Conservation (phyloP, 2,113 vertebrate genomes). For the Lagopus muta region DNA sequence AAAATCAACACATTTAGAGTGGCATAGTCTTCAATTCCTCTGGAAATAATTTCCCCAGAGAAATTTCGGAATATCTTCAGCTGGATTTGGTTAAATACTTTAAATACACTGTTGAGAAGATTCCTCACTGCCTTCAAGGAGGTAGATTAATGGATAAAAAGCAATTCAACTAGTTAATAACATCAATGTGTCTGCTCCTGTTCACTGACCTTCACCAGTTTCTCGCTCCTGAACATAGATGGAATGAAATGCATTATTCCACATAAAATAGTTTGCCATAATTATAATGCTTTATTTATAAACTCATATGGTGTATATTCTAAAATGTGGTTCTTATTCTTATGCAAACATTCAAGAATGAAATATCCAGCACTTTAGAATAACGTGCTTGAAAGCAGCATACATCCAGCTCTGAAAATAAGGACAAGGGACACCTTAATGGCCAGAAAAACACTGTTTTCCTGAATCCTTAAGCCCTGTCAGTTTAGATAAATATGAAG, state of each 20-base stretch:
- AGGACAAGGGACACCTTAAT: neutral
- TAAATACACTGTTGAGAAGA: neutral
- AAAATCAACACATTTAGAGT: neutral
- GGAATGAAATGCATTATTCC: neutral
- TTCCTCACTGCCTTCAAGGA: neutral
- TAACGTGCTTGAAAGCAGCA: neutral
- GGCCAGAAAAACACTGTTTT: neutral
- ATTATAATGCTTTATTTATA: neutral
- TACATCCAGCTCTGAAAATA: neutral
- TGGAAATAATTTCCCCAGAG: neutral
- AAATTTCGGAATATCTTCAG: neutral
- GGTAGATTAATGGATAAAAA: neutral
- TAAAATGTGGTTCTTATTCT: neutral
- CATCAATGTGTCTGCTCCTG: neutral
- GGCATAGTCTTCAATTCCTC: neutral
- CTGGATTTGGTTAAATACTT: neutral
- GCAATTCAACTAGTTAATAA: neutral
- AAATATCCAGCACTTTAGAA: neutral
- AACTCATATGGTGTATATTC: neutral
- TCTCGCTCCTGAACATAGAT: neutral
- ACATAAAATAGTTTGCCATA: neutral
- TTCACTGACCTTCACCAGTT: neutral
- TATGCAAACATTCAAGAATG: neutral
- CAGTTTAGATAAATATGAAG: neutral
- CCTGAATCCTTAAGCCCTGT: neutral